Evolutionary conservation across 1,140 invertebrate species (phyloP), one percentile per base, ranked within the genome.

Genomic region (Heliothis virescens): DNA sequence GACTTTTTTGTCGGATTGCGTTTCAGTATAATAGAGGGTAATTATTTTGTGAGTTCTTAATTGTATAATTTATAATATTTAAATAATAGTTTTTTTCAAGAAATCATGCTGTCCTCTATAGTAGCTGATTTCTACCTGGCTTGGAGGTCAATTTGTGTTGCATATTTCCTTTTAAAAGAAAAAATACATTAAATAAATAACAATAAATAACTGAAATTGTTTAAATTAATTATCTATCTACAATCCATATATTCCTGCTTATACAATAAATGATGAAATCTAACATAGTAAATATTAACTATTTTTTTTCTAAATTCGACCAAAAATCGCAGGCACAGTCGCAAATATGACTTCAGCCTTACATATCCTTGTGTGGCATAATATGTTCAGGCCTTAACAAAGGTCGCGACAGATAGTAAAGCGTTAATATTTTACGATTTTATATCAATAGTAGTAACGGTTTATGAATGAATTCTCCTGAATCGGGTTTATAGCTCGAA

Each of bases 401-500:
- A 63, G 60, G 34, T 34, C 15, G 7, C 34, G 9, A 63, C 34
- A 41, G 34, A 63, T 47, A 63, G 60, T 63, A 47, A 63, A 63
- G n/a, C 9, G n/a, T 47, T 63, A 63, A 16, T 63, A 63, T 63
- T 63, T 63, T 63, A 63, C 60, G 60, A 63, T 41, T 41, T 16
- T 1, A 41, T 47, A 41, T 16, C 47, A 63, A 63, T 41, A 47
- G 34, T 41, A 41, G 5, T 41, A 41, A 18, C 55, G 29, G 4
- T 26, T 62, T 62, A 65, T 48, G 62, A 65, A 65, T 65, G n/a
- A 65, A 65, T n/a, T 7, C 26, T 0, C 41, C 47, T 16, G 62
- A 65, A 65, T 48, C 16, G 47, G 16, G 18, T 65, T 65, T 65
- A 65, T 65, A 65, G 41, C 41, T 65, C 18, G n/a, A 65, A 62